Conservation (phyloP, 1,140 invertebrate genomes). For the Wiebesia pumilae region DNA sequence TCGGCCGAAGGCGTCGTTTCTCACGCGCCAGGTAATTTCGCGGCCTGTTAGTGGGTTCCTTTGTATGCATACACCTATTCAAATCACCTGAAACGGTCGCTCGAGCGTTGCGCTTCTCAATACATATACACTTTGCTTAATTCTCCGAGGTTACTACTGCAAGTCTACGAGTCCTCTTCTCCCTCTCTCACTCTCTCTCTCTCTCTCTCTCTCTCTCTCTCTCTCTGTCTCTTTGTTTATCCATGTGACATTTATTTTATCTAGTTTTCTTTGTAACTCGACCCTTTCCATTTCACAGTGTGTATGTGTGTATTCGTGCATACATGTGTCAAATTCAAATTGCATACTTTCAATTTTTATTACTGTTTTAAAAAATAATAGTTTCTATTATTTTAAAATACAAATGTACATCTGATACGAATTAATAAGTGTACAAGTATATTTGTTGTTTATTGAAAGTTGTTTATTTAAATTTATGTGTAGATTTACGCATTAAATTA, state of each 20-base stretch:
- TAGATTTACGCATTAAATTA: too few relatives aligned
- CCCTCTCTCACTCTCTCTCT: background rate
- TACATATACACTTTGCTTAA: background rate
- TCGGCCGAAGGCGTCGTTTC: constrained; percentile 28
- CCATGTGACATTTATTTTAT: background rate
- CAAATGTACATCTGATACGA: too few relatives aligned
- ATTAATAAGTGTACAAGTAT: too few relatives aligned
- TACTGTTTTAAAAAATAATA: too few relatives aligned
- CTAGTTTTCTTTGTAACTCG: background rate
- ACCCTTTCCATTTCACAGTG: too few relatives aligned
- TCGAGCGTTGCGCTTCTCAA: background rate
- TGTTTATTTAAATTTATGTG: too few relatives aligned
- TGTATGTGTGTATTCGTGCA: too few relatives aligned
- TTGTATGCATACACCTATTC: background rate
- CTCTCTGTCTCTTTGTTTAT: background rate
- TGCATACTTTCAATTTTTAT: too few relatives aligned
- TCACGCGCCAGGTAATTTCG: constrained; percentile 39
- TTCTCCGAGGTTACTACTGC: constrained; percentile 8
- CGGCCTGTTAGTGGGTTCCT: background rate
- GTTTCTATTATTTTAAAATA: too few relatives aligned
- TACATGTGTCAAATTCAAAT: too few relatives aligned
- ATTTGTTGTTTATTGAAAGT: too few relatives aligned
- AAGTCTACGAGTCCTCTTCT: background rate
- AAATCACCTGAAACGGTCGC: background rate
- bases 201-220: background rate